These are phyloP conservation scores for Nomada flava DNA, from an alignment of 2,888 invertebrate genomes.

Conservation along the genomic window DNA sequence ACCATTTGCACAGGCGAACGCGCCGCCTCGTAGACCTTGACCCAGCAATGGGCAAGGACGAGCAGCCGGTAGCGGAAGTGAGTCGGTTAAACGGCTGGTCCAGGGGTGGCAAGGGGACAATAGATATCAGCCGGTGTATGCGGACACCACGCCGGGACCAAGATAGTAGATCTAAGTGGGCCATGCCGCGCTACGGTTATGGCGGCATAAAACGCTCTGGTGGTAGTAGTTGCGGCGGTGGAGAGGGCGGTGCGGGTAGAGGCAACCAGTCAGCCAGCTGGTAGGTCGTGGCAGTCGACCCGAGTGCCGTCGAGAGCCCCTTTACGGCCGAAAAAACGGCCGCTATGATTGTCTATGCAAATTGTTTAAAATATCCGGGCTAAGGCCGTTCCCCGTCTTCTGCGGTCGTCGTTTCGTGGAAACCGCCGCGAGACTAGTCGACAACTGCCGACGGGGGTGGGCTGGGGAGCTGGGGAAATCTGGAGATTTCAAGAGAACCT, in stretches of 20 bases:
- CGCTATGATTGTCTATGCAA: conserved; percentile 84
- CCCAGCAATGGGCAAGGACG: conserved; percentile 69
- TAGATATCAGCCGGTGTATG: conserved; percentile 78
- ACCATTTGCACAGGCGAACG: conserved; percentile 11
- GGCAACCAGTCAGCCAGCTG: conserved; percentile 62
- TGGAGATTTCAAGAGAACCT: no score
- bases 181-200: conserved; percentile 84
- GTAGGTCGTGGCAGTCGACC: conserved; percentile 72
- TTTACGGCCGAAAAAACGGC: conserved; percentile 83
- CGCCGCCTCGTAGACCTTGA: conserved; percentile 60
- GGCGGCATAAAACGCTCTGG: conserved; percentile 83
- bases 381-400: conserved; percentile 57
- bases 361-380: conserved; percentile 83
- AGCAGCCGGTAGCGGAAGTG: conserved; percentile 56
- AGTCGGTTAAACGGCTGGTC: conserved; percentile 62
- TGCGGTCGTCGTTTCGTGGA: conserved; percentile 51
- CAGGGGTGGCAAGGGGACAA: conserved; percentile 76
- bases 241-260: conserved; percentile 67
- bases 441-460: conserved; percentile 11
- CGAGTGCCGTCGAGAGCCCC: conserved; percentile 78
- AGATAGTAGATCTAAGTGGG: conserved; percentile 84
- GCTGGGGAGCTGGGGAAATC: background rate
- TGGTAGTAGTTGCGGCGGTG: conserved; percentile 62
- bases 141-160: conserved; percentile 73
- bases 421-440: conserved; percentile 19